Evolutionary conservation across 2,113 vertebrate genomes (phyloP), one percentile per base, ranked within the genome.

Genomic region (Colossoma macropomum): DNA sequence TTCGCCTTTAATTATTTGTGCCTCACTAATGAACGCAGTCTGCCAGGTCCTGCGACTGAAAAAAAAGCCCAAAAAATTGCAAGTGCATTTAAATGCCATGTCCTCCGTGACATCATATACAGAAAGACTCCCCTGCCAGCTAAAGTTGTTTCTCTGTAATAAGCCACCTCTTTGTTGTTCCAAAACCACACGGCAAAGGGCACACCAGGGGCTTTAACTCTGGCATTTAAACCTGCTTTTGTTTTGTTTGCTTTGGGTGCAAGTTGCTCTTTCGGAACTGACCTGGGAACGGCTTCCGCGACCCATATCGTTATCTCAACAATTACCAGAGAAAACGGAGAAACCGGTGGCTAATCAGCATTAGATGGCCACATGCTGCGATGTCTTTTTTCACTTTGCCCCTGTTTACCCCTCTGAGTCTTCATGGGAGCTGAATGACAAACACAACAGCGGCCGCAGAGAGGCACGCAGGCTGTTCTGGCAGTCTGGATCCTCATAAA

Each of bases 21-120:
- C 52, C 73, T 48, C 54, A 15, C 84, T 83, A 88, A 88, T 86
- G 83, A 85, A 86, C 10, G 21, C 45, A 28, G 15, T 28, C 77
- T 50, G 50, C 41, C 30, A 77, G 27, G 32, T 28, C 41, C n/a
- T 79, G 45, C 34, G 45, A 52, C 50, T 17, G 16, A 59, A 12
- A 27, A 1, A 38, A 9, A 41, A 71, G 9, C 38, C 32, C 27
- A 48, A 48, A 81, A 65, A 23, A n/a, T 8, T 2, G 32, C 72
- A 66, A 59, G 60, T 77, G 60, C 73, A 77, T 86, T 88, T 84
- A 90, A 92, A 91, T 90, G 89, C 77, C 90, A 89, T 80, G 65
- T 84, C 87, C 52, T 75, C 38, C 54, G 34, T 79, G 50, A 80
- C 34, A 72, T 79, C 19, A 9, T 41, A 41, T 45, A 74, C 38